These are phyloP conservation scores for Leptosomus discolor DNA, from an alignment of 2,113 vertebrate genomes.

Conservation along the genomic window DNA sequence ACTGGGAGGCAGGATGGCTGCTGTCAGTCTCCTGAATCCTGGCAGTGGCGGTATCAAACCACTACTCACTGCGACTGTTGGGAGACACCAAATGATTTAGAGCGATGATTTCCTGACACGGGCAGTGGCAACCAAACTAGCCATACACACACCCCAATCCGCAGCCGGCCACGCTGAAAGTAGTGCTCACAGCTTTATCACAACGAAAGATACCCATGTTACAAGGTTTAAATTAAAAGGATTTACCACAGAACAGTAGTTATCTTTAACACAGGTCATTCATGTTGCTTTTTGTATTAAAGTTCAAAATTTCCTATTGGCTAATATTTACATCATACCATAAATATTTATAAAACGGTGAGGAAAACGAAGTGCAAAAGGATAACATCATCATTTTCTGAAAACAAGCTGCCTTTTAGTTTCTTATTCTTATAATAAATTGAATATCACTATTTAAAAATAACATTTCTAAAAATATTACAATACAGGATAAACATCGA, in stretches of 20 bases:
- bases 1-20: not conserved
- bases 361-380: constrained; percentile 66
- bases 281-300: not conserved
- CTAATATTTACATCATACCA: constrained; percentile 60
- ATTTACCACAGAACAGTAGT: not conserved
- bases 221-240: not conserved
- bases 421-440: constrained; percentile 71
- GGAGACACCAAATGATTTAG: not conserved
- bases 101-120: not conserved
- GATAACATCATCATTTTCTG: constrained; percentile 40
- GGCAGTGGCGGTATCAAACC: not conserved
- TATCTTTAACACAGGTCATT: not conserved
- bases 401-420: constrained; percentile 70
- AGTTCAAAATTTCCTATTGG: constrained; percentile 18
- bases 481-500: constrained; percentile 73
- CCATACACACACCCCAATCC: no score
- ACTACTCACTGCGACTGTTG: not conserved
- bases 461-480: constrained; percentile 78
- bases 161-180: no score
- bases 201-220: not conserved
- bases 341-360: constrained; percentile 59
- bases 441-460: constrained; percentile 68
- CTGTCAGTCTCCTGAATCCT: not conserved
- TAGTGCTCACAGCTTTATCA: not conserved
- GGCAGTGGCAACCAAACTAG: not conserved